Percentiles rank a stretch among this genome's conserved stretches.
Conservation (phyloP, 2,797 vertebrate species). For the Zalophus californianus region DNA sequence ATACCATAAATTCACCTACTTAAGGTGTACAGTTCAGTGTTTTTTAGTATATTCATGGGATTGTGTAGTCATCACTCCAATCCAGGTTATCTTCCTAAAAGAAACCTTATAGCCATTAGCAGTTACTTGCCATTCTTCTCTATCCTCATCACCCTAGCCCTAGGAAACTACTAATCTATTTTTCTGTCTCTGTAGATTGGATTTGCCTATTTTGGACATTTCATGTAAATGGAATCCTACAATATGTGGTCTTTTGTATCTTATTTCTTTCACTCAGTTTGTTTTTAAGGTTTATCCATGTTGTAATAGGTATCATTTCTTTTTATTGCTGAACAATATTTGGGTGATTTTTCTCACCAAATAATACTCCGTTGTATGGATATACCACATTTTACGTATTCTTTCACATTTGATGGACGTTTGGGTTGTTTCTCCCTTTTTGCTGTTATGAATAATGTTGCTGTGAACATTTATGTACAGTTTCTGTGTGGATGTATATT, state of each 20-base stretch:
- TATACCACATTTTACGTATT: background rate
- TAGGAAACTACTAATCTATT: background rate
- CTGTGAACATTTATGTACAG: background rate
- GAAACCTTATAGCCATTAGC: background rate
- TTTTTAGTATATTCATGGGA: constrained; percentile 12
- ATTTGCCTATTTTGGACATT: constrained; percentile 42
- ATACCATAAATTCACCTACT: background rate
- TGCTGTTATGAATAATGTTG: background rate
- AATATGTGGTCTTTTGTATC: background rate
- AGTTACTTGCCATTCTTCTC: background rate
- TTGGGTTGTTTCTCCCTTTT: background rate
- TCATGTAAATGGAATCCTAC: background rate
- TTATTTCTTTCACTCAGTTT: constrained; percentile 1
- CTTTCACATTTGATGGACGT: background rate
- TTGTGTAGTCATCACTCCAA: background rate
- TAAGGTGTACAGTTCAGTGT: background rate
- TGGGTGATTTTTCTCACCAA: background rate
- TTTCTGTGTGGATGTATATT: background rate
- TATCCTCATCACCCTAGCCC: background rate
- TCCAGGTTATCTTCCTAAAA: constrained; percentile 21
- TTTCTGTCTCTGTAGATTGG: constrained; percentile 44
- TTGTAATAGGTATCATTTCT: background rate
- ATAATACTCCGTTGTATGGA: background rate
- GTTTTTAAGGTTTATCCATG: background rate
- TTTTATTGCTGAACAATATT: constrained; percentile 22